phyloP scores from a whole-genome alignment of 2,888 invertebrate species.

The Meliscaeva auricollis region DNA sequence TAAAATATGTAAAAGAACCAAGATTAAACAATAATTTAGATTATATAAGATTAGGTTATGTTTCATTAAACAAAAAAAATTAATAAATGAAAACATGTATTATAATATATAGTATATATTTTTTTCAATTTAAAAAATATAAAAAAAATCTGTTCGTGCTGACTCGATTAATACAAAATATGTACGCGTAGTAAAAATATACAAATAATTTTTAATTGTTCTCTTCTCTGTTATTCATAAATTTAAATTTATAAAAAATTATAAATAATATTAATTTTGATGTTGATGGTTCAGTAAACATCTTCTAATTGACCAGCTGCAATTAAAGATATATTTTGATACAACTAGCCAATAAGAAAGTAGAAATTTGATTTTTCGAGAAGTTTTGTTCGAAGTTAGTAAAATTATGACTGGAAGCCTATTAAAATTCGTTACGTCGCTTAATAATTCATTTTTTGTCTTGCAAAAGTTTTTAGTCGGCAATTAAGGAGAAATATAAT shows the following conservation, averaged over 20 bases:
- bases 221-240: no score
- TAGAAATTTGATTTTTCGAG: no score
- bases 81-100: neutral
- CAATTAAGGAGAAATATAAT: no score
- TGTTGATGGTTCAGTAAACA: neutral
- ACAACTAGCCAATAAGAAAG: no score
- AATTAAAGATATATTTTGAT: no score
- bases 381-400: no score
- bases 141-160: slow-evolving; percentile 65
- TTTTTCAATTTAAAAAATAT: neutral
- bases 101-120: slow-evolving; percentile 39
- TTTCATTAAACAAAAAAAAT: slow-evolving; percentile 29
- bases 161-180: slow-evolving; percentile 72
- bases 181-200: slow-evolving; percentile 68
- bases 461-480: no score
- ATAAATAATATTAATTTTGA: no score
- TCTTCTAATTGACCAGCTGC: neutral
- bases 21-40: slow-evolving; percentile 56
- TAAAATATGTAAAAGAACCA: slow-evolving; percentile 52
- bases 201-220: slow-evolving; percentile 65
- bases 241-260: no score
- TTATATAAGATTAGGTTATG: neutral
- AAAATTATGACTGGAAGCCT: no score
- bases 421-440: no score
- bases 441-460: no score